Conservation (phyloP, 1,140 invertebrate species). For the Laupala kohalensis region DNA sequence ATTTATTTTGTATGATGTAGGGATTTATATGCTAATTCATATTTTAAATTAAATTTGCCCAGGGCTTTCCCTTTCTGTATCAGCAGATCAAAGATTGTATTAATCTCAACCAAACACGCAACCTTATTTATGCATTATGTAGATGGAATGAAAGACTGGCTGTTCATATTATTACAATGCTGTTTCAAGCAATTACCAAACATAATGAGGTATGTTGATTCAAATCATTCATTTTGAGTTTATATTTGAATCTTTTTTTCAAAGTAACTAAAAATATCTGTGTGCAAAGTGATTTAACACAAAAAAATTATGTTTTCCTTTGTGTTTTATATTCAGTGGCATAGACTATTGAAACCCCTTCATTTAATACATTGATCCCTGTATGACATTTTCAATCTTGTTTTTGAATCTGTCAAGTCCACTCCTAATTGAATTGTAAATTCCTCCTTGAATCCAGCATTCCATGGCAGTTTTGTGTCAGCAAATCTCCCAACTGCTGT, state of each 20-base stretch:
- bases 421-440: too few relatives aligned
- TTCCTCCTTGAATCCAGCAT: too few relatives aligned
- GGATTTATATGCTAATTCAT: background rate
- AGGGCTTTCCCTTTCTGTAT: conserved; percentile 85
- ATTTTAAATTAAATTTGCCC: conserved; percentile 22
- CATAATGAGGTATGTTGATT: conserved; percentile 57
- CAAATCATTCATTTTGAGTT: background rate
- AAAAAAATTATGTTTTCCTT: conserved; percentile 16
- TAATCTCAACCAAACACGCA: conserved; percentile 80
- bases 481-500: too few relatives aligned
- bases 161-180: conserved; percentile 71
- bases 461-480: too few relatives aligned
- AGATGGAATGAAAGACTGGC: conserved; percentile 79
- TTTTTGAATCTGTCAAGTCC: too few relatives aligned
- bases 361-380: too few relatives aligned
- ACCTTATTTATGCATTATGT: conserved; percentile 81
- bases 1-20: background rate
- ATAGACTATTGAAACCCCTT: too few relatives aligned
- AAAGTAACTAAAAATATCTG: background rate
- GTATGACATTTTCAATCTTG: too few relatives aligned
- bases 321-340: too few relatives aligned
- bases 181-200: conserved; percentile 78
- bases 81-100: conserved; percentile 89
- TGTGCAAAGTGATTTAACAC: background rate
- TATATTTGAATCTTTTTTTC: background rate